Evolutionary conservation across 2,113 vertebrate genomes (phyloP), one percentile per base, ranked within the genome.

Genomic region (Prochilodus magdalenae): DNA sequence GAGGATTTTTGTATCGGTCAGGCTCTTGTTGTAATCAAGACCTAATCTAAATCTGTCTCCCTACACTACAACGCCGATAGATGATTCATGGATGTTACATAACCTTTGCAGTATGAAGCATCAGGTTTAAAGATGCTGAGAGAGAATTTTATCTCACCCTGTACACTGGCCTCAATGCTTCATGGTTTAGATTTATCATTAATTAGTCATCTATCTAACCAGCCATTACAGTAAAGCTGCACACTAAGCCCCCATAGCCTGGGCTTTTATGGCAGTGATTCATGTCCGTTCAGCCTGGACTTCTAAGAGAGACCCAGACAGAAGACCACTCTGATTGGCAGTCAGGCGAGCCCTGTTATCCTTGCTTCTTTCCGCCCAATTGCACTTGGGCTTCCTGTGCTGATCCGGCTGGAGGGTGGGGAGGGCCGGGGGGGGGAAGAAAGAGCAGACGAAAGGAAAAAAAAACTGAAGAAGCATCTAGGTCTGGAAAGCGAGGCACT

Each of bases 301-400:
- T 55, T 47, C 20, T 49, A 55, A 55, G 76, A 15, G 15, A 22
- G 57, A 29, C 44, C 30, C 47, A 30, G 29, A 44, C 65, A 55
- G 22, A 60, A 14, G 16, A 22, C 24, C 63, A 16, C 29, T 29
- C 44, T 77, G 81, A 80, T 62, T 73, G 67, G 66, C 81, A 63
- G 33, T 33, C 30, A 63, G 51, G 5, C 29, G 3, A 66, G 29
- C 27, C 49, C 44, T 5, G 8, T 69, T 51, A 69, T 70, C 70
- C 27, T 62, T 15, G 0, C 18, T 24, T 3, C 33, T 75, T 70
- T 66, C n/a, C 74, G 71, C 74, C 40, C 88, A 81, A 90, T 86
- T 89, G 81, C 77, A 84, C 62, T 85, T 82, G 79, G 87, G 90
- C 78, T 89, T 91, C 90, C 88, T 87, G 89, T 40, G 63, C 36